Evolutionary conservation across 2,113 vertebrate genomes (phyloP), one percentile per base, ranked within the genome.

Genomic region (Mormoops blainvillei): DNA sequence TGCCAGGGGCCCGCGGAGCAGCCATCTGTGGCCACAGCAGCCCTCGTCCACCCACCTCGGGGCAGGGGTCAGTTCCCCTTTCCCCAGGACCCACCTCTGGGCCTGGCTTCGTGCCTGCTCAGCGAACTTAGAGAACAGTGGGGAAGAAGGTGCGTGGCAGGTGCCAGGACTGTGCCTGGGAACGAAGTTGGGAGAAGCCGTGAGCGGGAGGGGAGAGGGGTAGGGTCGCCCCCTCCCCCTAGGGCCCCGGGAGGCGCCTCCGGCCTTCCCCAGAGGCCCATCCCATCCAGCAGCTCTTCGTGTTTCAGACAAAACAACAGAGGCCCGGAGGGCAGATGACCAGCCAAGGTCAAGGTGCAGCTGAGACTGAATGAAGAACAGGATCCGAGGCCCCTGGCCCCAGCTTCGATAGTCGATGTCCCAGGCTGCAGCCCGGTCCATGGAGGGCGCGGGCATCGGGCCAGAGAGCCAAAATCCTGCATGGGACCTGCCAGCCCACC

Each of bases 351-450:
- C 11, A 10, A n/a, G 38, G 48, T 1, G 7, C n/a, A n/a, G n/a
- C 78, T 22, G 4, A 48, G 2, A 7, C 41, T 31, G 67, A 70
- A 31, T 11, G 7, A 5, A 65, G 36, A 24, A 7, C 13, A 82
- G 19, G 67, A 3, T 4, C 20, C 38, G 3, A 15, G 28, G 0
- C 7, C 38, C 36, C 31, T 1, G 10, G 74, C 2, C 33, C 65
- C 28, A 4, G 22, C 16, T 9, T 0, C 31, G 33, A 0, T 7
- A 74, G 1, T 0, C 3, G 3, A 4, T 12, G 6, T 10, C 65
- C 19, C 74, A 38, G 74, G 89, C 45, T 20, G 14, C 16, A 26
- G 20, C 12, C 78, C 65, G 9, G 7, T 0, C 33, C 54, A 43
- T 12, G 3, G 41, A n/a, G 26, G 63, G 4, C 7, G 3, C 0